Conservation (phyloP, 2,113 vertebrate species). For the Cinclus mexicanus region DNA sequence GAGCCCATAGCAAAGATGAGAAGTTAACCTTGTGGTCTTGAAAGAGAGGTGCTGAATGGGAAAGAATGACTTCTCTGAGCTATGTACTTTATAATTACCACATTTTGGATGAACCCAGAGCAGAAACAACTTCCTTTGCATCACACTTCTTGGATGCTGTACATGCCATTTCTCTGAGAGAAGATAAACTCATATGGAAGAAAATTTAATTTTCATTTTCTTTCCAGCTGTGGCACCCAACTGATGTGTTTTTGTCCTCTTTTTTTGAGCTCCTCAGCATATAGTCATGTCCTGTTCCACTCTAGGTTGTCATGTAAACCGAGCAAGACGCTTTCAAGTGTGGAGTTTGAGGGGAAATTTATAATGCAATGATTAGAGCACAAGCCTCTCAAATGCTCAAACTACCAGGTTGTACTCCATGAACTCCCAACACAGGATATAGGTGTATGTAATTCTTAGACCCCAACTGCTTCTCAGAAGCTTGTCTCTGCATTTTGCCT, state of each 20-base stretch:
- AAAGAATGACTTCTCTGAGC: neutral
- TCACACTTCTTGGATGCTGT: neutral
- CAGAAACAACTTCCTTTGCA: neutral
- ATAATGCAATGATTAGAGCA: neutral
- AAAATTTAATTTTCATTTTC: neutral
- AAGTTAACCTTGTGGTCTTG: neutral
- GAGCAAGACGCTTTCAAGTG: neutral
- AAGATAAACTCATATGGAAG: neutral
- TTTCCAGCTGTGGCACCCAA: neutral
- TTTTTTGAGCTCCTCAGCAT: neutral
- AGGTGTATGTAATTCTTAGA: neutral
- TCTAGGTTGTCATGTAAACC: neutral
- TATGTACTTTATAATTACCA: neutral
- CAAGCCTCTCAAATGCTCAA: neutral
- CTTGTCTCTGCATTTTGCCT: slow-evolving; percentile 8
- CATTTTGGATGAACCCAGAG: neutral
- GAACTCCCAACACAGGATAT: neutral
- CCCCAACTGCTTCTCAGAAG: neutral
- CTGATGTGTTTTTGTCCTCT: neutral
- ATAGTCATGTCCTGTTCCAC: neutral
- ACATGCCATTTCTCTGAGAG: neutral
- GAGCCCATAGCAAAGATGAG: neutral
- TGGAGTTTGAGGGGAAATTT: neutral
- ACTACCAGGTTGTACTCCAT: neutral
- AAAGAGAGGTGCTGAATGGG: neutral